Conservation (phyloP, 2,888 invertebrate species). For the Phasia obesa region DNA sequence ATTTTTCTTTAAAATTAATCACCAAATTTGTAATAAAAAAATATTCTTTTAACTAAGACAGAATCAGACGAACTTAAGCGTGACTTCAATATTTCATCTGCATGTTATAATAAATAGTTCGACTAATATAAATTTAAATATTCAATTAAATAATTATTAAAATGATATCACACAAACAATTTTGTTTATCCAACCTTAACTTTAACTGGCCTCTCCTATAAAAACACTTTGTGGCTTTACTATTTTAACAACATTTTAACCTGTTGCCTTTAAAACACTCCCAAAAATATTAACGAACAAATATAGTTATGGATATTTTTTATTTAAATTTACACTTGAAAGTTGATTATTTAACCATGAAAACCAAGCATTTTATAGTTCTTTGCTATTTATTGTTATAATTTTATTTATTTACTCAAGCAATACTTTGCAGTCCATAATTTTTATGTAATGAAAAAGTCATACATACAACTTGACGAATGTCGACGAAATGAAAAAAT, state of each 20-base stretch:
- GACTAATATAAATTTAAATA: too few species aligned
- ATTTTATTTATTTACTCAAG: slow-evolving; percentile 35
- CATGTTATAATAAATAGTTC: too few species aligned
- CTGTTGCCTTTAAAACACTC: not conserved
- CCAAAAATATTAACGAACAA: not conserved
- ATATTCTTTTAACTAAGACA: too few species aligned
- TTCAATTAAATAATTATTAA: too few species aligned
- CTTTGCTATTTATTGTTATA: not conserved
- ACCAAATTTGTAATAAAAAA: too few species aligned
- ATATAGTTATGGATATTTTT: not conserved
- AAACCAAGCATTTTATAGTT: not conserved
- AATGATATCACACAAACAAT: too few species aligned
- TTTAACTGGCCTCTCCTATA: too few species aligned
- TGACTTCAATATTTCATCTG: too few species aligned
- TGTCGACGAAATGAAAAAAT: not conserved
- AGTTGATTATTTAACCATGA: slow-evolving; percentile 37
- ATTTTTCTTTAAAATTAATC: too few species aligned
- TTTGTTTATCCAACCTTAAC: too few species aligned
- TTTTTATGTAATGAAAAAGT: slow-evolving; percentile 26
- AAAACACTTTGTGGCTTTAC: too few species aligned
- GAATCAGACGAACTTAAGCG: too few species aligned
- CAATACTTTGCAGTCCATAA: slow-evolving; percentile 32
- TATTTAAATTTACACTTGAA: slow-evolving; percentile 15
- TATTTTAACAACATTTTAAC: not conserved
- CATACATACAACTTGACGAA: not conserved